Base-by-base conservation (phyloP, 2,113 vertebrate species). In the Lepidothrix coronata region DNA sequence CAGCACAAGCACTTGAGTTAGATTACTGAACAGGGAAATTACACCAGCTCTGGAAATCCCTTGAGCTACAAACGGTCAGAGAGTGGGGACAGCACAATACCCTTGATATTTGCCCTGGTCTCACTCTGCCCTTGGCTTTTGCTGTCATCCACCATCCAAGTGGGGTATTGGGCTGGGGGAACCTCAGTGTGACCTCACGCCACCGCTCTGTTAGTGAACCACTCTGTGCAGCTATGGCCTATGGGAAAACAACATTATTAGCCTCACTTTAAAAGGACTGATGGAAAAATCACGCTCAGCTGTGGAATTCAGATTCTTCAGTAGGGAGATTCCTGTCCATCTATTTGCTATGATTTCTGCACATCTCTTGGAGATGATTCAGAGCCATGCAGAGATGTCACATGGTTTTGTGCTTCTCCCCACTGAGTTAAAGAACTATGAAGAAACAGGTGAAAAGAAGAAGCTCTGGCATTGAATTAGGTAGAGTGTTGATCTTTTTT, bases 161-260 rank as follows among this genome's bases (percentile, higher is more conserved):
- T 4, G 68, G 27, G 33, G 8, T 31, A n/a, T 11, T 25, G 49
- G 41, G 30, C 67, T 84, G 63, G 12, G 19, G 23, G 17, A 78
- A 11, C 12, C 51, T 73, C 46, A 33, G 11, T 6, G 28, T 23
- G 27, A 57, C 19, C 74, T 33, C 1, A 2, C 8, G 27, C 23
- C 70, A 58, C 12, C 0, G 0, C 46, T 44, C 58, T 44, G 17
- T 22, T 72, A 25, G 25, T 63, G 43, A 57, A 41, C 7, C 0
- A 3, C 23, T 78, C 71, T 59, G 62, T 46, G 54, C 37, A 62
- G 28, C 25, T 25, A 25, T 16, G 62, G 49, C 27, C 46, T 39
- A 23, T 0, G 0, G 48, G 35, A 71, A 18, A 76, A 27, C 49
- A 81, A 14, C 4, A 12, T 18, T 28, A 19, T 71, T 20, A 37